Evolutionary conservation across 2,888 invertebrate species (phyloP), one percentile per base, ranked within the genome.

Genomic region (Cryptus armator): DNA sequence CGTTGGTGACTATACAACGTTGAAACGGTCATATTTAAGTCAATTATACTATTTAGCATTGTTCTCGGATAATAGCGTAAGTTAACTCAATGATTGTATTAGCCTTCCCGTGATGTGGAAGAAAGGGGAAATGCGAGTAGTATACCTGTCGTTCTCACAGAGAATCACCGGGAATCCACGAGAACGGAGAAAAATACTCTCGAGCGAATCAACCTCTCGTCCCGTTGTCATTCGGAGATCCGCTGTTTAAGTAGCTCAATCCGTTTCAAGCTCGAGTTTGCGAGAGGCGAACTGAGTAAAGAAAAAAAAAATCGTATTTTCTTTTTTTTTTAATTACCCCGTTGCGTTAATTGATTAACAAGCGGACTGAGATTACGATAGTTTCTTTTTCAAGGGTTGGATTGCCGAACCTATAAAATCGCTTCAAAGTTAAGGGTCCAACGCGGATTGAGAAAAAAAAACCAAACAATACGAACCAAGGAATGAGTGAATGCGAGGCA

Each of bases 1-100:
- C 64, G 37, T n/a, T 67, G n/a, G 19, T 56, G 44, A 74, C 51
- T 59, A 59, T 59, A 85, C 82, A 86, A 79, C 86, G 83, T 67
- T 87, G 87, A 86, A 90, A 87, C 87, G 90, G 9, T 29, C 88
- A 90, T 89, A 89, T 90, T 92, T 91, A 90, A 92, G 90, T 91
- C 91, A 92, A 92, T 92, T 92, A 91, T 90, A 87, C 90, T 90
- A 90, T 90, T 91, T 91, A 91, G 90, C 90, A 91, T 92, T 92
- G 90, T 91, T 91, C 89, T 85, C 59, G 88, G 87, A 90, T 92
- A 91, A 91, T 91, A 83, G 90, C 87, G 79, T 88, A 87, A 90
- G 90, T 90, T 89, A 90, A 91, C 88, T 89, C 89, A 89, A 91
- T 92, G 89, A 91, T 89, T 89, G 83, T 85, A 84, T 86, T 75